Evolutionary conservation across 2,113 vertebrate species (phyloP), one percentile per base, ranked within the genome.

Genomic region (Puntigrus tetrazona): DNA sequence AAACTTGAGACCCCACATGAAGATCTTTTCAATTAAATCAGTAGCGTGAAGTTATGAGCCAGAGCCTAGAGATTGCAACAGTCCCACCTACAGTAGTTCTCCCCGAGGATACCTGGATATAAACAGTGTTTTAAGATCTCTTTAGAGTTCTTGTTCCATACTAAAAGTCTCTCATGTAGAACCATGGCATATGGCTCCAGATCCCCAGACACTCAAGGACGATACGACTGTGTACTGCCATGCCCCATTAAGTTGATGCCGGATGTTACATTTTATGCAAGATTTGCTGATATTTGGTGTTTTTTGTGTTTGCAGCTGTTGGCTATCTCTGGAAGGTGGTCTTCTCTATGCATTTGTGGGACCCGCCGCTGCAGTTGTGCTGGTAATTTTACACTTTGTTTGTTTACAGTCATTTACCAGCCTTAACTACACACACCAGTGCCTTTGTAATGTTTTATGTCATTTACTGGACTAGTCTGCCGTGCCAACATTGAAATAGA

Each of bases 271-370:
- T 94, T 91, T 90, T 93, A 92, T 92, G 93, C 92, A 92, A 86
- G 89, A 86, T 91, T 89, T 90, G 90, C 88, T 88, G 72, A 91
- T 87, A 84, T 92, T 80, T 93, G 10, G 7, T 9, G 1, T 88
- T 86, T 52, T 82, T 86, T 73, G 45, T 91, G 83, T 90, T 93
- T 95, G 84, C 93, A 99, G 98, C 91, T 99, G 98, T 93, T 99
- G 98, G 98, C 94, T 99, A 34, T 99, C 98, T 94, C 96, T 99
- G 76, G 98, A 99, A 95, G 98, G 98, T 85, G 98, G 98, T 43
- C 96, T 99, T 1, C 96, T 99, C 73, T 99, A 99, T 67, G 98
- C 98, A 86, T 99, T 99, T 82, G 98, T 99, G 83, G 98, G 98
- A 94, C 98, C 98, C 86, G 98, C 98, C 84, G 98, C 98, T 38